Percentiles rank a stretch among this genome's conserved stretches.
These are phyloP conservation scores for Papilio machaon DNA, from an alignment of 1,140 invertebrate species.

Conservation along the genomic window DNA sequence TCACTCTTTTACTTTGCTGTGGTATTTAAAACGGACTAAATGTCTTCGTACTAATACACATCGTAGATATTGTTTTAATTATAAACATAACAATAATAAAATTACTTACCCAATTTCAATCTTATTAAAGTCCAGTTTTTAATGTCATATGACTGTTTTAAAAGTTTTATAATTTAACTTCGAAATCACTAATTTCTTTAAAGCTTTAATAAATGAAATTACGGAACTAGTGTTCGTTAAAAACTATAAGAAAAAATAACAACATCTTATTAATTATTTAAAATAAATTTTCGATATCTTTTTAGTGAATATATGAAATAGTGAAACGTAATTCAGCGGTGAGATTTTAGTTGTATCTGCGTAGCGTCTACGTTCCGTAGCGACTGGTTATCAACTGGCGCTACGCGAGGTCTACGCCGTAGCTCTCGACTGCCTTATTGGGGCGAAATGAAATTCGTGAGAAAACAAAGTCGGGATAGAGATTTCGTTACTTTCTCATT, in stretches of 20 bases:
- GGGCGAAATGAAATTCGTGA: constrained; percentile 36
- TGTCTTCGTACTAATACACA: background rate
- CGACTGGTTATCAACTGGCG: constrained; percentile 65
- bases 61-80: background rate
- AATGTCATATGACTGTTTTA: background rate
- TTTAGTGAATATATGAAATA: background rate
- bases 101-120: background rate
- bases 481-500: constrained; percentile 38
- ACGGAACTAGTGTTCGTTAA: background rate
- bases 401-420: constrained; percentile 62
- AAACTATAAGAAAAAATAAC: background rate
- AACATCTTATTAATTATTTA: background rate
- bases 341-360: background rate
- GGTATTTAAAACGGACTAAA: too few relatives aligned
- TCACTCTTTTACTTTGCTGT: too few relatives aligned
- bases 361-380: constrained; percentile 58
- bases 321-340: constrained; percentile 1
- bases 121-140: background rate
- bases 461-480: constrained; percentile 37
- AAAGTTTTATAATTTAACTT: background rate
- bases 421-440: constrained; percentile 43
- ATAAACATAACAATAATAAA: background rate
- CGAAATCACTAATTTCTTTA: background rate
- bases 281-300: background rate
- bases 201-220: background rate